Percentiles rank a stretch among this genome's conserved stretches.
These are phyloP conservation scores for Psylliodes chrysocephalus DNA, from an alignment of 2,888 invertebrate genomes.

Conservation along the genomic window DNA sequence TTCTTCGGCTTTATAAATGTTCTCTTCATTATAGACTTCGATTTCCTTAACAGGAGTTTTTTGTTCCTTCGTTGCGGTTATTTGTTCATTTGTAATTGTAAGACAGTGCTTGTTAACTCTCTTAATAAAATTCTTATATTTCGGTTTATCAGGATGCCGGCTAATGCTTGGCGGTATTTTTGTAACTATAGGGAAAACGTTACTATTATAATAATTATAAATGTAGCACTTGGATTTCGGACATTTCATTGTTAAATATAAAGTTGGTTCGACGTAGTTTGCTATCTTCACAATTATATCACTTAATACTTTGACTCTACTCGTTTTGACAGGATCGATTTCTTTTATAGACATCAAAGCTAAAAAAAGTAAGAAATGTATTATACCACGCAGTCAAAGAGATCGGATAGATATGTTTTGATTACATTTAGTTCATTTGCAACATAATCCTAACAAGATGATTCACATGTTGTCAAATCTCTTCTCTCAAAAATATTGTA, in stretches of 20 bases:
- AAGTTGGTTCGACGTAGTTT: slow-evolving; percentile 42
- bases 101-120: slow-evolving; percentile 16
- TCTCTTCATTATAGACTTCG: too few relatives aligned
- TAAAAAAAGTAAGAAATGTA: too few relatives aligned
- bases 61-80: too few relatives aligned
- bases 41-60: too few relatives aligned
- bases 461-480: too few relatives aligned
- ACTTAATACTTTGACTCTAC: slow-evolving; percentile 32
- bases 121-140: slow-evolving; percentile 8
- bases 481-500: too few relatives aligned
- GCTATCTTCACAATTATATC: slow-evolving; percentile 34
- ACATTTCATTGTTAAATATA: slow-evolving; percentile 38
- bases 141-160: background rate
- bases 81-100: too few relatives aligned
- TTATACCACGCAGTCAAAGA: too few relatives aligned
- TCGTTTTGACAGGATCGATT: slow-evolving; percentile 3
- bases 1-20: too few relatives aligned
- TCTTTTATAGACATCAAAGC: slow-evolving; percentile 23
- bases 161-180: slow-evolving; percentile 26
- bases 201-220: slow-evolving; percentile 38
- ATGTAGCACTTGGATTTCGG: slow-evolving; percentile 31
- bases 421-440: too few relatives aligned
- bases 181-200: slow-evolving; percentile 31
- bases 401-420: too few relatives aligned
- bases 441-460: too few relatives aligned